Evolutionary conservation across 2,888 invertebrate genomes (phyloP).

Genomic region (Doris montereyensis): DNA sequence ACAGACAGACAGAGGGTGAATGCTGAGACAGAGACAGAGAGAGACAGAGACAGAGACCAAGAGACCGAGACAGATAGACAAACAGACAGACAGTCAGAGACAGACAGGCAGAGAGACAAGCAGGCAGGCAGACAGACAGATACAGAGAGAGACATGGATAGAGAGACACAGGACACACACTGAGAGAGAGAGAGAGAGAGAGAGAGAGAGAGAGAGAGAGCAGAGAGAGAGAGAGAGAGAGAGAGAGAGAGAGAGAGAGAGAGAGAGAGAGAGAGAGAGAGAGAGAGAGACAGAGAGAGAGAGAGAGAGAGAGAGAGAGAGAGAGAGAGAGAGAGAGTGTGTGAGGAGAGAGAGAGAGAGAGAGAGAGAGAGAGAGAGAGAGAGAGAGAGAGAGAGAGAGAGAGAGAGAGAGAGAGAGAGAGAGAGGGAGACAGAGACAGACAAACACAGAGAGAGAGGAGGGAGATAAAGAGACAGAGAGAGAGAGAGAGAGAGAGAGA

Average conservation of each 20-base stretch:
- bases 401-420: too few relatives aligned
- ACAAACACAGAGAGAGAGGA: too few relatives aligned
- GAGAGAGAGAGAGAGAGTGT: not conserved
- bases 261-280: not conserved
- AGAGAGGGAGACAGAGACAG: too few relatives aligned
- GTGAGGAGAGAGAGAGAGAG: too few relatives aligned
- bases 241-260: too few relatives aligned
- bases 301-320: not conserved
- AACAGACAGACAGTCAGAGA: not conserved
- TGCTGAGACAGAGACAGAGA: not conserved
- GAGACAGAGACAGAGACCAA: not conserved
- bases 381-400: slow-evolving; percentile 14
- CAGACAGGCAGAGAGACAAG: not conserved
- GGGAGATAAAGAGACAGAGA: slow-evolving; percentile 14
- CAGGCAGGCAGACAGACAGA: not conserved
- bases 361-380: too few relatives aligned
- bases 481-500: slow-evolving; percentile 26
- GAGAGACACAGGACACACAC: not conserved
- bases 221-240: not conserved
- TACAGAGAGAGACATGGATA: not conserved
- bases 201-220: not conserved
- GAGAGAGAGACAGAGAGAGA: not conserved
- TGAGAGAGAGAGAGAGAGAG: not conserved
- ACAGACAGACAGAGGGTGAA: not conserved
- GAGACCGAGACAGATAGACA: not conserved